A percentile compares a stretch with the other conserved stretches of the same genome.
Evolutionary conservation across 1,140 invertebrate species (phyloP).

Genomic region (Listronotus oregonensis): DNA sequence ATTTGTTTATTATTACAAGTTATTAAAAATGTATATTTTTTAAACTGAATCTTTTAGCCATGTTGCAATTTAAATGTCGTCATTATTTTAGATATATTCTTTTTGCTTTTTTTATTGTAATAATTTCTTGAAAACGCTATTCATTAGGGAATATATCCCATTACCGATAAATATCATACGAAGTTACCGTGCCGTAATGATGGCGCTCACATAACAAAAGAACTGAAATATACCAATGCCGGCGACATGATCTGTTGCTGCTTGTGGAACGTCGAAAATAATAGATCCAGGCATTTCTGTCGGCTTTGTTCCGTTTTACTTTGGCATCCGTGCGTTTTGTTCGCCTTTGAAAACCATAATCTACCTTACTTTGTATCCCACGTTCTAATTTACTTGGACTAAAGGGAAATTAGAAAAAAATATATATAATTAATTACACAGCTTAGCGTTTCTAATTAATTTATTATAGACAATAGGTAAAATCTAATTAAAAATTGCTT

Average conservation of each 20-base stretch:
- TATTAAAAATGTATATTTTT: too few relatives aligned
- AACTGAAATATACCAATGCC: conserved; percentile 16
- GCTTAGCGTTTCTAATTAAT: too few relatives aligned
- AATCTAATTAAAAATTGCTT: too few relatives aligned
- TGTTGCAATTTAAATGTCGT: too few relatives aligned
- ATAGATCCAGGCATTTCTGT: conserved; percentile 9
- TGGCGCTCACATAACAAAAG: conserved; percentile 9
- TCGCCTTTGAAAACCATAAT: not conserved
- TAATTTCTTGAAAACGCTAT: not conserved
- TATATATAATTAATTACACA: too few relatives aligned
- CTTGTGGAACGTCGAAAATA: conserved; percentile 16
- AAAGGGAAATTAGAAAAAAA: not conserved
- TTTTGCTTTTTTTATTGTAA: too few relatives aligned
- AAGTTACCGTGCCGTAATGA: conserved; percentile 6
- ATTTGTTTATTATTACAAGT: too few relatives aligned
- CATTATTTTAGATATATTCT: too few relatives aligned
- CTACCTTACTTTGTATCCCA: not conserved
- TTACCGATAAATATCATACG: conserved; percentile 10
- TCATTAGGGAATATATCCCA: conserved; percentile 5
- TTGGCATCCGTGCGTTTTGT: conserved; percentile 10
- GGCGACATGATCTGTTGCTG: conserved; percentile 16
- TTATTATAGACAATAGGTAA: too few relatives aligned
- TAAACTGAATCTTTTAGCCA: too few relatives aligned
- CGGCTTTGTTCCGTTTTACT: conserved; percentile 15
- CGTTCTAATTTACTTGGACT: not conserved